Evolutionary conservation across 2,797 vertebrate genomes (phyloP).

Genomic region (Sciurus vulgaris): DNA sequence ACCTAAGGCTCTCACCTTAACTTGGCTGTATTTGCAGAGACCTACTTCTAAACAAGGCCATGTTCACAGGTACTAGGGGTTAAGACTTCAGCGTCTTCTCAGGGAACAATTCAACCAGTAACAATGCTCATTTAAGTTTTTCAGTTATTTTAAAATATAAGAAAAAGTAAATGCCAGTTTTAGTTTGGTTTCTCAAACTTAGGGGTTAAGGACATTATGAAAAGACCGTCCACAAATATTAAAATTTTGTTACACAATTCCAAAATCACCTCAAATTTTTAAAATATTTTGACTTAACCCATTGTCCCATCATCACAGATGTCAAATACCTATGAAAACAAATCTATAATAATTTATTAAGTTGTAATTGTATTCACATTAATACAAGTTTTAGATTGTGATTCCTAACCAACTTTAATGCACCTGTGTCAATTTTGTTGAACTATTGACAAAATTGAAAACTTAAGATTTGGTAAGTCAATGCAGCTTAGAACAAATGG

Average conservation of each 20-base stretch:
- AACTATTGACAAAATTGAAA: neutral
- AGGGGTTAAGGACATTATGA: neutral
- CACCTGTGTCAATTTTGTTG: neutral
- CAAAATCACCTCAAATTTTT: conserved; percentile 30
- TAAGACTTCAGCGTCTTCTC: neutral
- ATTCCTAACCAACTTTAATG: neutral
- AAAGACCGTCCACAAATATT: neutral
- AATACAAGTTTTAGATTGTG: neutral
- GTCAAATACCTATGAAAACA: neutral
- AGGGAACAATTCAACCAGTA: neutral
- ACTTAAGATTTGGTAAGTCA: too few relatives aligned
- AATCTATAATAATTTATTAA: neutral
- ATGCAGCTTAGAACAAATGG: neutral
- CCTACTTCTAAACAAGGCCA: neutral
- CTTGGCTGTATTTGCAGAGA: neutral
- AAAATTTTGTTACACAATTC: conserved; percentile 35
- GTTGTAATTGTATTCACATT: neutral
- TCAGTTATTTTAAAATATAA: neutral
- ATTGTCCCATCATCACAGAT: neutral
- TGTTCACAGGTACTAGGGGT: neutral
- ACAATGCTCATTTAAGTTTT: neutral
- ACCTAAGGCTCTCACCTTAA: neutral
- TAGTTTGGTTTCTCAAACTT: neutral
- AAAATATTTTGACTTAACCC: neutral
- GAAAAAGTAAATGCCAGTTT: neutral